Evolutionary conservation across 2,888 invertebrate genomes (phyloP).

Genomic region (Dexiosoma caninum): DNA sequence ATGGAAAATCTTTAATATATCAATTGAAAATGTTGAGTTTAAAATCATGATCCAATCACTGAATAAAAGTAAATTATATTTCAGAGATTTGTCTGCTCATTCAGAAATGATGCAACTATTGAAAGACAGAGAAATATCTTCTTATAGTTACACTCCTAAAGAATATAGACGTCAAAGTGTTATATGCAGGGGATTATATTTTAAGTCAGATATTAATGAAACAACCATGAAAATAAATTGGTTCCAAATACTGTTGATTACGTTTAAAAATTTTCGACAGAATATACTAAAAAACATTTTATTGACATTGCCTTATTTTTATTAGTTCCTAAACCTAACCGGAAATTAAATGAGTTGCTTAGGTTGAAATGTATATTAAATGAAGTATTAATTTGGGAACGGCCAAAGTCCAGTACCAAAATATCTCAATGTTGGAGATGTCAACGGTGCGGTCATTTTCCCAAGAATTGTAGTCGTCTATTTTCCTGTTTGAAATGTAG

Average conservation of each 20-base stretch:
- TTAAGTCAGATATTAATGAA: neutral
- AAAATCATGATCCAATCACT: neutral
- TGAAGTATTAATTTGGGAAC: neutral
- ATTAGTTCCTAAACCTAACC: neutral
- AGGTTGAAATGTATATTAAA: neutral
- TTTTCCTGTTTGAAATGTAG: slow-evolving; percentile 5
- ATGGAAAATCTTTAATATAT: neutral
- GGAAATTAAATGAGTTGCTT: neutral
- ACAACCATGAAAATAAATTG: neutral
- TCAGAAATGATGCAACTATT: neutral
- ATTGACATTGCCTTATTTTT: slow-evolving; percentile 1
- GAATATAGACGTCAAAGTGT: neutral
- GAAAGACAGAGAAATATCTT: neutral
- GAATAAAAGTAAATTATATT: neutral
- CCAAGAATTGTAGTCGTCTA: neutral
- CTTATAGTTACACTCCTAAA: neutral
- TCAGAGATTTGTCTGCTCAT: no score
- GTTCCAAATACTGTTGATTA: neutral
- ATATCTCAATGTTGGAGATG: neutral
- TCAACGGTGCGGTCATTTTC: neutral
- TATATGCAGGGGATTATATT: neutral
- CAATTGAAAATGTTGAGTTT: neutral
- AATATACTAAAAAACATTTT: neutral
- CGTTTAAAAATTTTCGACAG: neutral
- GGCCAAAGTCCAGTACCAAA: neutral